Conservation (phyloP, 2,797 vertebrate genomes). For the Epinephelus coioides region DNA sequence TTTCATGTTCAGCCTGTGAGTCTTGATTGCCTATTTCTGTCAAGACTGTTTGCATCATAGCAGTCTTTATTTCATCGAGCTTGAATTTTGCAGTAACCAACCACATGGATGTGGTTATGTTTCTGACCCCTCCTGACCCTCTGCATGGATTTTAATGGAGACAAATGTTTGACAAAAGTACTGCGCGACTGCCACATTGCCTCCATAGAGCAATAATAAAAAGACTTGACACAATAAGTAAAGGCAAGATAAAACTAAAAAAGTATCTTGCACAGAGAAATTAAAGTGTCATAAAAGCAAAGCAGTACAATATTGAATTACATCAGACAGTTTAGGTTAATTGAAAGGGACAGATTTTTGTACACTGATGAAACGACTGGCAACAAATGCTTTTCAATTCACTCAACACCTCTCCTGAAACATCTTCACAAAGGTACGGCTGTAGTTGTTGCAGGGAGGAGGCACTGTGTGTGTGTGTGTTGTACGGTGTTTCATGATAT, state of each 20-base stretch:
- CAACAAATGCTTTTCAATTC: no score
- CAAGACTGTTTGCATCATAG: not conserved
- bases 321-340: not conserved
- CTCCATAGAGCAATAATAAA: no score
- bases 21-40: not conserved
- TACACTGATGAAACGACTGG: not conserved
- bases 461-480: no score
- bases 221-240: no score
- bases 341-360: not conserved
- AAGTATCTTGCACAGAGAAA: no score
- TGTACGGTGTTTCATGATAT: no score
- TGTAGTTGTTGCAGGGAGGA: no score
- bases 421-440: no score
- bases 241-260: no score
- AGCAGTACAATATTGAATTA: not conserved
- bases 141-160: not conserved
- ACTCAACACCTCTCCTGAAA: no score
- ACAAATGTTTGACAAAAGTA: not conserved
- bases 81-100: not conserved
- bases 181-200: no score
- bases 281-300: no score
- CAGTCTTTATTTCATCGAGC: not conserved
- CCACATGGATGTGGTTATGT: not conserved
- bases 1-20: not conserved
- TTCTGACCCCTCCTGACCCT: not conserved